These are phyloP conservation scores for Maccullochella peelii DNA, from an alignment of 2,113 vertebrate species.

Conservation along the genomic window DNA sequence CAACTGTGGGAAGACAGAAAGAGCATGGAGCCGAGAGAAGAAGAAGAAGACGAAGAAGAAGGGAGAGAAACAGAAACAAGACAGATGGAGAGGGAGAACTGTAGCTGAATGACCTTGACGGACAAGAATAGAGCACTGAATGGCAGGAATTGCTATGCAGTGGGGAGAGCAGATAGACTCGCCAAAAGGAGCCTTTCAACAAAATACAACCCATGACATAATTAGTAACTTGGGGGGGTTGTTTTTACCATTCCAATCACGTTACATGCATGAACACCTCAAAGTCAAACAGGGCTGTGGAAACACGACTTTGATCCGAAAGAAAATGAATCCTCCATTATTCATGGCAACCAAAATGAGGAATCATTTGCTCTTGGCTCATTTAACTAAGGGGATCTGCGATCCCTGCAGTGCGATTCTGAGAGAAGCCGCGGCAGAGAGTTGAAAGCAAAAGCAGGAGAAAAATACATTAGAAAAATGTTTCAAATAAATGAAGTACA, in stretches of 20 bases:
- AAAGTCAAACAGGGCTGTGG: constrained; percentile 53
- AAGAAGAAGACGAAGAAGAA: constrained; percentile 1
- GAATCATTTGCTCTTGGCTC: constrained; percentile 62
- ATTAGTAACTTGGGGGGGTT: constrained; percentile 41
- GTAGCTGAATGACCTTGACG: constrained; percentile 68
- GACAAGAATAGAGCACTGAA: constrained; percentile 41
- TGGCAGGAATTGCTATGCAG: constrained; percentile 43
- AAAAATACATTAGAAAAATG: constrained; percentile 15
- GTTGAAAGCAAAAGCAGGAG: constrained; percentile 17
- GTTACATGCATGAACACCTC: constrained; percentile 44
- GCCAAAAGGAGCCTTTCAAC: constrained; percentile 34
- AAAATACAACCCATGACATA: constrained; percentile 40
- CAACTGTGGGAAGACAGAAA: constrained; percentile 26
- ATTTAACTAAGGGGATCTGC: constrained; percentile 39
- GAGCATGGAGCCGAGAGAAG: constrained; percentile 27
- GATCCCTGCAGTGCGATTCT: constrained; percentile 26
- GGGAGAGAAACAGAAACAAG: constrained; percentile 41
- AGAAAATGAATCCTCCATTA: constrained; percentile 68
- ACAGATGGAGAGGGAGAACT: constrained; percentile 37
- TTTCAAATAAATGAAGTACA: constrained; percentile 8
- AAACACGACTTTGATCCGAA: constrained; percentile 56
- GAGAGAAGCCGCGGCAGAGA: constrained; percentile 3
- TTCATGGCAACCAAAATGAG: constrained; percentile 64
- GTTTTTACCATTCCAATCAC: constrained; percentile 50
- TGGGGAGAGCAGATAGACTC: constrained; percentile 1